phyloP scores from a whole-genome alignment of 2,113 vertebrate species.

The Xenopus borealis region DNA sequence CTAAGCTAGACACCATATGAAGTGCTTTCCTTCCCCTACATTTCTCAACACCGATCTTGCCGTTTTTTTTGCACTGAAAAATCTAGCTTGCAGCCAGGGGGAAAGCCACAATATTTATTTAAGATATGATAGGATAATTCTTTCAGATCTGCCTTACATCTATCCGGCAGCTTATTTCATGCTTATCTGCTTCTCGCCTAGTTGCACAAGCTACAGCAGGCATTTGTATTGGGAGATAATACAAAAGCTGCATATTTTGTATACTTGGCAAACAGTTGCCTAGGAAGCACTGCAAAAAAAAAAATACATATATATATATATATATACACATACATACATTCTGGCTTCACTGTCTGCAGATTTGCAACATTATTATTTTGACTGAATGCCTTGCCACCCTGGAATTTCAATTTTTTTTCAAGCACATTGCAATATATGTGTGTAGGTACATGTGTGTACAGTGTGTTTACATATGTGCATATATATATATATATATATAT shows the following conservation, averaged over 20 bases:
- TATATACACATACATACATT: neutral
- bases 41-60: constrained; percentile 13
- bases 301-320: neutral
- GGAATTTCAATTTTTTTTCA: neutral
- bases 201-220: constrained; percentile 31
- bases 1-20: constrained; percentile 3
- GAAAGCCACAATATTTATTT: constrained; percentile 20
- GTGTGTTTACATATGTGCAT: constrained; percentile 47
- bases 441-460: neutral
- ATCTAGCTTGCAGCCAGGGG: constrained; percentile 19
- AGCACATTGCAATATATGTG: neutral
- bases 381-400: neutral
- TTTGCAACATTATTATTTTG: neutral
- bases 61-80: constrained; percentile 14
- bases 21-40: constrained; percentile 5
- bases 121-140: constrained; percentile 24
- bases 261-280: constrained; percentile 36
- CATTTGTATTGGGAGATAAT: constrained; percentile 38
- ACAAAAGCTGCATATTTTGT: constrained; percentile 29
- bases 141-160: constrained; percentile 12
- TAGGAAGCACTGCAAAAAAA: constrained; percentile 32
- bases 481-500: neutral
- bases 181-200: constrained; percentile 33
- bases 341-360: neutral
- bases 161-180: constrained; percentile 23